Evolutionary conservation across 1,140 invertebrate genomes (phyloP), one percentile per base, ranked within the genome.

Genomic region (Drosophila parvula): DNA sequence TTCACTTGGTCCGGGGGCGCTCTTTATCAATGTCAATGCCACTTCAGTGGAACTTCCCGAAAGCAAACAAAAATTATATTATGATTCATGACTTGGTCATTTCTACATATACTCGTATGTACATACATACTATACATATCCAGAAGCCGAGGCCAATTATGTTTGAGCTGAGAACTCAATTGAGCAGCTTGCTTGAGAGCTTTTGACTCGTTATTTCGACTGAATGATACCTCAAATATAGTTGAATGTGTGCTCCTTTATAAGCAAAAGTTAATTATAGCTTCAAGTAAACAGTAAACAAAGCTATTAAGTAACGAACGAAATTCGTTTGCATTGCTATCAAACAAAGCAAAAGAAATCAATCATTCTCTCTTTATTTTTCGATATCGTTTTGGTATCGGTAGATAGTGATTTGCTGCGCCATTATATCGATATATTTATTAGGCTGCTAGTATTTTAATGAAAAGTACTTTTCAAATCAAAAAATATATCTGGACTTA

Each of bases 1-100:
- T 51, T 53, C 65, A 61, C 38, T 64, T 69, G 36, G 48, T 44
- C 38, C 62, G 56, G 58, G 56, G 32, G 50, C 32, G 32, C 32
- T 64, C 57, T 67, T 53, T 69, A 69, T 69, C 65, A 69, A 69
- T 69, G 65, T 67, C 47, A 67, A 22, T 69, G 65, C 61, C 62
- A 69, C 65, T 69, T 55, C 65, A 69, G 65, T 69, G 41, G 65
- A 69, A 67, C 61, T 65, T 69, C 61, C 62, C 65, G 38, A 53
- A 69, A 69, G n/a, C 60, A 32, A 65, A 44, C 58, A 48, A 30
- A 62, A 64, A 34, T 43, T 60, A 27, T 60, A 41, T 63, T 41
- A 62, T 64, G 62, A 48, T 65, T 69, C 61, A 69, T 65, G 32
- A 22, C 22, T 22, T 22, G 22, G 22, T 22, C 22, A 22, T 22